Conservation (phyloP, 1,140 invertebrate genomes). For the Halyomorpha halys region DNA sequence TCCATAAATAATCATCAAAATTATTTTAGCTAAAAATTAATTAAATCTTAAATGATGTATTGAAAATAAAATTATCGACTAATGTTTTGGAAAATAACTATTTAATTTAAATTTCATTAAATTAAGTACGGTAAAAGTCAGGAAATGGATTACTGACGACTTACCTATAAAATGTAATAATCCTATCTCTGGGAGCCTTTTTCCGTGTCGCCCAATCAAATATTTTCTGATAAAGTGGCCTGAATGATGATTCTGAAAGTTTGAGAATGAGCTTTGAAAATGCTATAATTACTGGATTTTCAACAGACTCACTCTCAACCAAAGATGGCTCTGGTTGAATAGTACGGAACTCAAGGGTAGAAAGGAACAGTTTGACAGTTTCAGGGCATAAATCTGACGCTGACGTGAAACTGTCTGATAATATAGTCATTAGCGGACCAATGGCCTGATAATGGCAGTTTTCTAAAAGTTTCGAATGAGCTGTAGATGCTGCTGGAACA, state of each 20-base stretch:
- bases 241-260: conserved; percentile 75
- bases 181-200: conserved; percentile 42
- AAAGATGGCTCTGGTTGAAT: conserved; percentile 30
- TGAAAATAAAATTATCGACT: too few relatives aligned
- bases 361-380: conserved; percentile 62
- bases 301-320: conserved; percentile 42
- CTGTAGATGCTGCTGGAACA: conserved; percentile 58
- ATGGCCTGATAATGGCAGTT: conserved; percentile 50
- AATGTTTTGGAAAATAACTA: too few relatives aligned
- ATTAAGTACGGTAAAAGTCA: too few relatives aligned
- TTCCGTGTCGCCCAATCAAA: conserved; percentile 69
- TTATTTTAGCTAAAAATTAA: too few relatives aligned
- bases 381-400: conserved; percentile 53
- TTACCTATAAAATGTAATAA: conserved; percentile 68
- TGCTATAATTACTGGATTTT: conserved; percentile 61
- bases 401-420: conserved; percentile 55
- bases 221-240: conserved; percentile 74
- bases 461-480: conserved; percentile 48
- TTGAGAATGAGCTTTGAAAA: conserved; percentile 70
- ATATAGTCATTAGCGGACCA: conserved; percentile 57
- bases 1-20: too few relatives aligned
- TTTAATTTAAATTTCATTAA: too few relatives aligned
- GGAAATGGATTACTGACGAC: conserved; percentile 17
- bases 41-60: too few relatives aligned
- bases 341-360: conserved; percentile 58